phyloP scores from a whole-genome alignment of 2,888 invertebrate genomes.

The Cactoblastis cactorum region DNA sequence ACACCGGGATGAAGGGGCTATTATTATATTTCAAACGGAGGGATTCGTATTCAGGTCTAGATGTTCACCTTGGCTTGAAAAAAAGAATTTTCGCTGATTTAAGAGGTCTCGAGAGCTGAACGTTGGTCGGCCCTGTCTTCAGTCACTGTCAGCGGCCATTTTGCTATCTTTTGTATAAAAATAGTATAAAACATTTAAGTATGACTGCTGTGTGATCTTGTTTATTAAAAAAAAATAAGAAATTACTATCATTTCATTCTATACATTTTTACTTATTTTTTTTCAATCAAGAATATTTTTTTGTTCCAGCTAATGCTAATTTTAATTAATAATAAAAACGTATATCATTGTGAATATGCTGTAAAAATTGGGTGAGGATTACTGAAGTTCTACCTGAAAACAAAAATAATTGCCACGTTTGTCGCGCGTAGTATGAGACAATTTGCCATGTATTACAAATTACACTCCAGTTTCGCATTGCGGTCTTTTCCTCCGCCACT shows the following conservation, averaged over 20 bases:
- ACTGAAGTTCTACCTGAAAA: no score
- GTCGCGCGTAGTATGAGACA: no score
- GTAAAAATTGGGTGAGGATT: no score
- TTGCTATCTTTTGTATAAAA: constrained; percentile 12
- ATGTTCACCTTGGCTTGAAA: neutral
- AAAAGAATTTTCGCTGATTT: constrained; percentile 1
- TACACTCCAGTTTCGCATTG: constrained; percentile 26
- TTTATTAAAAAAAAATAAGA: no score
- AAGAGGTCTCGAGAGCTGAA: neutral
- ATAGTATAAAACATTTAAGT: neutral
- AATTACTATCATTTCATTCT: no score
- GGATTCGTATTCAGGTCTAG: neutral
- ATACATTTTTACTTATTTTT: no score
- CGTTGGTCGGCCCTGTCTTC: neutral
- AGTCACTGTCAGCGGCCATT: constrained; percentile 13
- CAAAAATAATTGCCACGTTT: no score
- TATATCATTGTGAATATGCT: no score
- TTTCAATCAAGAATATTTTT: no score
- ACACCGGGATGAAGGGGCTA: constrained; percentile 4
- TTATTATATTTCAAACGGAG: constrained; percentile 6
- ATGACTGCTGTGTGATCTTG: neutral
- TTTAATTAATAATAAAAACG: no score
- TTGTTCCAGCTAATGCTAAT: no score
- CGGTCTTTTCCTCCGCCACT: constrained; percentile 18
- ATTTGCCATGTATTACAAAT: neutral